Conservation (phyloP, 2,113 vertebrate species). For the Empidonax traillii region DNA sequence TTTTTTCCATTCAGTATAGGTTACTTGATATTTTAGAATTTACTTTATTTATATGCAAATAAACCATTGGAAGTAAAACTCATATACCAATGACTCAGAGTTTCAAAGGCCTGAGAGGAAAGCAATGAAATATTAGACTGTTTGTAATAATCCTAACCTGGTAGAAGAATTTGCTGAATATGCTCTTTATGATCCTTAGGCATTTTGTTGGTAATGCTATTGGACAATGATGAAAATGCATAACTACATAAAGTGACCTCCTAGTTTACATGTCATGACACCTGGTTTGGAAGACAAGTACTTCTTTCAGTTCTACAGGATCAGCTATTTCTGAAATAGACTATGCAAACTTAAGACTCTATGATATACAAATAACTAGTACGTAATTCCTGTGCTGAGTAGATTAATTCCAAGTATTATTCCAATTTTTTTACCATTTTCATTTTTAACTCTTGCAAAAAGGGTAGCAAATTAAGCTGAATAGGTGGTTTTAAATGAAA, state of each 20-base stretch:
- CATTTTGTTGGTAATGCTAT: not conserved
- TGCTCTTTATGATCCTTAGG: not conserved
- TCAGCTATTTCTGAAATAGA: not conserved
- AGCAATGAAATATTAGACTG: not conserved
- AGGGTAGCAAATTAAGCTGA: not conserved
- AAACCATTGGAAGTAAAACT: not conserved
- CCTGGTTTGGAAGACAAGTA: not conserved
- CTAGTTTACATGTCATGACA: not conserved
- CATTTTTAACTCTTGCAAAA: not conserved
- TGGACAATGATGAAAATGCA: slow-evolving; percentile 15
- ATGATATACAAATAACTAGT: not conserved
- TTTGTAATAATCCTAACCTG: not conserved
- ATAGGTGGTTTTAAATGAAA: not conserved
- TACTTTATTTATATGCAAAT: not conserved
- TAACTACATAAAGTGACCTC: not conserved
- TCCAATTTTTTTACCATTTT: not conserved
- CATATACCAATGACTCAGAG: not conserved
- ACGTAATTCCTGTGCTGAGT: not conserved
- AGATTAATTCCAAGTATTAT: not conserved
- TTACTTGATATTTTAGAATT: not conserved
- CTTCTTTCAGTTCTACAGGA: not conserved
- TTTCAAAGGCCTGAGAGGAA: not conserved
- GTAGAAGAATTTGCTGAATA: slow-evolving; percentile 21
- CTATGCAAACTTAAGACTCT: not conserved
- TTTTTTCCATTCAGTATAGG: not conserved